Evolutionary conservation across 2,888 invertebrate species (phyloP).

Genomic region (Sinopyrophorus schimmeli): DNA sequence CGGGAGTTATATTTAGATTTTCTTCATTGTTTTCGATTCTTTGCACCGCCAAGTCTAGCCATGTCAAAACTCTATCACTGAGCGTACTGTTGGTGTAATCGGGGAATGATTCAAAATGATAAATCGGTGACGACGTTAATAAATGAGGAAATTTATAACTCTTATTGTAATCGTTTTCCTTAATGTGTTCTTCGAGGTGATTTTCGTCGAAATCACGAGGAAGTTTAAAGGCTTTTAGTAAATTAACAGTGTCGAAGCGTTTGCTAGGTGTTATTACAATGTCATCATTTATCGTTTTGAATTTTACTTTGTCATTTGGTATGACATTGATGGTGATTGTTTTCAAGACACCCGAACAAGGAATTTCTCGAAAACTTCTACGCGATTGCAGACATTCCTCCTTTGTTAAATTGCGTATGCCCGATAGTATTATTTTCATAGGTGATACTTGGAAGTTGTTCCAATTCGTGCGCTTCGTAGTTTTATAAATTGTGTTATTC

Average conservation of each 20-base stretch:
- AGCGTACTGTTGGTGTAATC: conserved; percentile 51
- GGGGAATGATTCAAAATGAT: background rate
- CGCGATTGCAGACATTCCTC: conserved; percentile 2
- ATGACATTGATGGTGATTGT: conserved; percentile 37
- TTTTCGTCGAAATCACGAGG: conserved; percentile 11
- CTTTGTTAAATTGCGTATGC: conserved; percentile 20
- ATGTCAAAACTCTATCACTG: conserved; percentile 76
- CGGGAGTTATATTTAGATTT: no score
- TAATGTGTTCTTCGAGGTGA: conserved; percentile 3
- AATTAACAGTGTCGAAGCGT: conserved; percentile 9
- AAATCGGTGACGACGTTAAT: conserved; percentile 9
- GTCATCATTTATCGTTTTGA: conserved; percentile 40
- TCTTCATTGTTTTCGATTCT: conserved; percentile 21
- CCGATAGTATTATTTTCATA: conserved; percentile 39
- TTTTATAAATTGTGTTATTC: conserved; percentile 6
- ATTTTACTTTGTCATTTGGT: conserved; percentile 35
- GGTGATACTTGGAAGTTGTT: conserved; percentile 41
- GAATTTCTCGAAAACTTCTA: background rate
- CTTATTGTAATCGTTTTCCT: conserved; percentile 8
- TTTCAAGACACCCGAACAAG: background rate
- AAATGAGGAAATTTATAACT: conserved; percentile 7
- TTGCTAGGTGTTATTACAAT: conserved; percentile 28
- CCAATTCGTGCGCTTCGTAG: conserved; percentile 5
- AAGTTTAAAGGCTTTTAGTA: conserved; percentile 22
- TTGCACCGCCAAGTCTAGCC: conserved; percentile 72